These are phyloP conservation scores for Stenodema calcarata DNA, from an alignment of 2,888 invertebrate species.

Conservation along the genomic window DNA sequence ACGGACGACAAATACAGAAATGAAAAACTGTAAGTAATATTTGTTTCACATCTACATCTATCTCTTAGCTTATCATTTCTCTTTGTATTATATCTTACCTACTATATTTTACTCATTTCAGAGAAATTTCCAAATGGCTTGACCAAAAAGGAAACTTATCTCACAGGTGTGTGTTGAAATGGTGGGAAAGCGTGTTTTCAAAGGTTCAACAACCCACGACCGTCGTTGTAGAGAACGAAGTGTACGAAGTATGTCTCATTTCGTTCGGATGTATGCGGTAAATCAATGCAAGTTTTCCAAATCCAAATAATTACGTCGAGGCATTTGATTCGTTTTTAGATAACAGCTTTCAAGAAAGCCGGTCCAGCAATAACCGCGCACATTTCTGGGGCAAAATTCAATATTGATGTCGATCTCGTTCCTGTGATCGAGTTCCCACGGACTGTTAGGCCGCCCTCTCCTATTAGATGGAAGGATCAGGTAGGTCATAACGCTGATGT, in stretches of 20 bases:
- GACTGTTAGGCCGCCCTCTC: neutral
- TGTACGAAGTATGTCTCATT: neutral
- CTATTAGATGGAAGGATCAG: neutral
- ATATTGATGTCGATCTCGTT: constrained; percentile 28
- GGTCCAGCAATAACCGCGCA: constrained; percentile 21
- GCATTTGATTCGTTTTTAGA: neutral
- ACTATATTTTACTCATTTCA: neutral
- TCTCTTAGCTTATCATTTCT: no score
- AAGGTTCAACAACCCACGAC: neutral
- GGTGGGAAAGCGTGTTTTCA: constrained; percentile 39
- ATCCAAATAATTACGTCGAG: no score
- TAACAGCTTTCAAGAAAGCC: neutral
- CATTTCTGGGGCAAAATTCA: neutral
- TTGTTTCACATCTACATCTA: neutral
- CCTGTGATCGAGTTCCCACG: constrained; percentile 1
- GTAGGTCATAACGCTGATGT: neutral
- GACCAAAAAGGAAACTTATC: neutral
- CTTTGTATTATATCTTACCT: no score
- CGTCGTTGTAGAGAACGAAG: neutral
- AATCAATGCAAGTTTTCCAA: no score
- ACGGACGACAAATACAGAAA: neutral
- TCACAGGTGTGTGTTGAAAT: constrained; percentile 3
- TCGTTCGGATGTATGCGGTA: no score
- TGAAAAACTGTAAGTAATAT: constrained; percentile 1
- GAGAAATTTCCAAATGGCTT: constrained; percentile 5